Percentiles rank a stretch among this genome's conserved stretches.
Conservation (phyloP, 1,140 invertebrate genomes). For the Drosophila athabasca region DNA sequence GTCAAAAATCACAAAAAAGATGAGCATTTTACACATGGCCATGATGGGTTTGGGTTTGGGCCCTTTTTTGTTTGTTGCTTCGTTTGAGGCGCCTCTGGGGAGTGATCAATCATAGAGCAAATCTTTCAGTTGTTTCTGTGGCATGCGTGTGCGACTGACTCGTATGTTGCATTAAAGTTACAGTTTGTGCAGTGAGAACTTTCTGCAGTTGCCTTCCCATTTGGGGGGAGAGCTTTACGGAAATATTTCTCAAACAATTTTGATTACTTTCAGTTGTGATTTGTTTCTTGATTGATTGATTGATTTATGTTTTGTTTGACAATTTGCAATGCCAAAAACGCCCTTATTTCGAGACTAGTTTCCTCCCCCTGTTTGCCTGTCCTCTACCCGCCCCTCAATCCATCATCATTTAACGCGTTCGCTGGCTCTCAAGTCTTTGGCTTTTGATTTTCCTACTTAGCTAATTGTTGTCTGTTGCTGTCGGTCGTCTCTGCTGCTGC, state of each 20-base stretch:
- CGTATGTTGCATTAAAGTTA: conserved; percentile 58
- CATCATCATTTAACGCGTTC: conserved; percentile 70
- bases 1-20: conserved; percentile 60
- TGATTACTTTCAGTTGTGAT: neutral
- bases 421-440: conserved; percentile 75
- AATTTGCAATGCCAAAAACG: conserved; percentile 32
- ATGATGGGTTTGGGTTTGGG: neutral
- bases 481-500: conserved; percentile 39
- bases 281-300: conserved; percentile 36
- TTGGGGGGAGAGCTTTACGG: neutral
- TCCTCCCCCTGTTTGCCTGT: conserved; percentile 12
- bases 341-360: conserved; percentile 25
- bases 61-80: conserved; percentile 8
- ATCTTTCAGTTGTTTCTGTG: conserved; percentile 26
- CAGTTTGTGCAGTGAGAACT: conserved; percentile 55
- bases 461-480: conserved; percentile 72
- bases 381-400: conserved; percentile 39
- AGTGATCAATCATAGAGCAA: conserved; percentile 74
- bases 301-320: conserved; percentile 44
- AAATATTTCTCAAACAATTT: neutral
- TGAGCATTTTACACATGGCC: conserved; percentile 51
- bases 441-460: conserved; percentile 76
- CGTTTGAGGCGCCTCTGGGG: conserved; percentile 56
- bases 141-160: conserved; percentile 20
- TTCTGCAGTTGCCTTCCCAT: conserved; percentile 2